Percentiles rank a stretch among this genome's conserved stretches.
phyloP scores from a whole-genome alignment of 2,113 vertebrate genomes.

The Pelusios castaneus region DNA sequence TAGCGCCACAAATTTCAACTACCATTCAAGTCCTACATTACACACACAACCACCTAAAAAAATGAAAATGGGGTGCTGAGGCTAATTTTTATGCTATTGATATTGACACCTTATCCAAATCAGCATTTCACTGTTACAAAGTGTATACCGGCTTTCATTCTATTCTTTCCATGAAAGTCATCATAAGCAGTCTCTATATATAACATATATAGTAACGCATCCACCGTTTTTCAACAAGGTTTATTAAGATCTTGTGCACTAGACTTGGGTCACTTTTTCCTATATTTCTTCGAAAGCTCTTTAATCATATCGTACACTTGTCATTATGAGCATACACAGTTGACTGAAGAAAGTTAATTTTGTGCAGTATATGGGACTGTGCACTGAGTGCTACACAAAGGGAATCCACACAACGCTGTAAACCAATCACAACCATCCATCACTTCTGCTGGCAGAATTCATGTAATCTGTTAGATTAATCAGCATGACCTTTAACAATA shows the following conservation, averaged over 20 bases:
- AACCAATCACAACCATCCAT: not conserved
- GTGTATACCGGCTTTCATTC: not conserved
- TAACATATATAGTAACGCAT: no score
- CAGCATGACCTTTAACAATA: no score
- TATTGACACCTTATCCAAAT: not conserved
- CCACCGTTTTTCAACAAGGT: not conserved
- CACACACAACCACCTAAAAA: not conserved
- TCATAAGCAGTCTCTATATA: no score
- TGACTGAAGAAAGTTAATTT: not conserved
- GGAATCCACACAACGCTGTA: not conserved
- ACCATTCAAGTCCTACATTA: not conserved
- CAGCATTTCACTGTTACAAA: not conserved
- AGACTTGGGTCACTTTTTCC: not conserved
- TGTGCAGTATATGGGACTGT: not conserved
- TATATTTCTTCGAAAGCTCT: not conserved
- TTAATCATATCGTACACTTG: not conserved
- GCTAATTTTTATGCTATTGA: not conserved
- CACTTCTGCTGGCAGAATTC: not conserved
- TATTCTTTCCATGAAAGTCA: no score
- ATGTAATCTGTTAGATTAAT: not conserved
- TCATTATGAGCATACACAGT: not conserved
- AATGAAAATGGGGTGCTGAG: not conserved
- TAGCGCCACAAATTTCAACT: not conserved
- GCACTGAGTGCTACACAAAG: not conserved
- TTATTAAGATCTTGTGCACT: not conserved